Conservation (phyloP, 1,140 invertebrate genomes). For the Pseudomyrmex dendroicus region DNA sequence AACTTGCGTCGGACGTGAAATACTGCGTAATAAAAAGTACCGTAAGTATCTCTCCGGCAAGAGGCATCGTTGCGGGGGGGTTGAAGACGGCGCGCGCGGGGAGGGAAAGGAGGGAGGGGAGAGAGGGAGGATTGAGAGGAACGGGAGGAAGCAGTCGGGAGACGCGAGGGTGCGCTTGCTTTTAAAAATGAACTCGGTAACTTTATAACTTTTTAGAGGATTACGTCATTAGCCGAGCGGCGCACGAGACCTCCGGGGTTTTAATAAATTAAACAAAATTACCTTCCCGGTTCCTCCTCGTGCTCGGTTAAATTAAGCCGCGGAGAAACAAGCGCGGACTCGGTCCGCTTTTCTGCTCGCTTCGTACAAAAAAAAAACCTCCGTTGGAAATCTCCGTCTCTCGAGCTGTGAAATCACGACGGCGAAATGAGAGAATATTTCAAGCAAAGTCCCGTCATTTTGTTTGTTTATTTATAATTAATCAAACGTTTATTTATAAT, state of each 20-base stretch:
- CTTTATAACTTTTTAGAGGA: slow-evolving; percentile 83
- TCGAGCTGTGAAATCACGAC: slow-evolving; percentile 55
- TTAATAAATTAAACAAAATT: slow-evolving; percentile 83
- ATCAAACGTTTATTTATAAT: background rate
- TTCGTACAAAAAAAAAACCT: background rate
- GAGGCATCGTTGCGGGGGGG: slow-evolving; percentile 70
- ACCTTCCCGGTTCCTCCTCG: slow-evolving; percentile 55
- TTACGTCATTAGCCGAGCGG: slow-evolving; percentile 78
- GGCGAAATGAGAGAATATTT: background rate
- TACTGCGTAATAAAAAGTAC: slow-evolving; percentile 83
- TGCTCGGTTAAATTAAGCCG: slow-evolving; percentile 76
- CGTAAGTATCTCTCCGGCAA: slow-evolving; percentile 81
- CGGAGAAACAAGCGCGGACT: slow-evolving; percentile 66
- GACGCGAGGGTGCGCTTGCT: slow-evolving; percentile 56
- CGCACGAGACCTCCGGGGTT: slow-evolving; percentile 65
- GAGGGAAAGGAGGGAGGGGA: slow-evolving; percentile 63
- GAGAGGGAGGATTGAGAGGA: slow-evolving; percentile 23
- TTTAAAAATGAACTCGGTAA: slow-evolving; percentile 83
- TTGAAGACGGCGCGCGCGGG: too few species aligned
- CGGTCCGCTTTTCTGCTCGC: slow-evolving; percentile 57
- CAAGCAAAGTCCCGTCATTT: background rate
- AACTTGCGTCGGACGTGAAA: slow-evolving; percentile 80
- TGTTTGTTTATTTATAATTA: background rate
- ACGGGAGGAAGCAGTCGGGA: slow-evolving; percentile 36
- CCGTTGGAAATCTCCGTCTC: slow-evolving; percentile 59